These are phyloP conservation scores for Coleophora deauratella DNA, from an alignment of 2,888 invertebrate genomes.

Conservation along the genomic window DNA sequence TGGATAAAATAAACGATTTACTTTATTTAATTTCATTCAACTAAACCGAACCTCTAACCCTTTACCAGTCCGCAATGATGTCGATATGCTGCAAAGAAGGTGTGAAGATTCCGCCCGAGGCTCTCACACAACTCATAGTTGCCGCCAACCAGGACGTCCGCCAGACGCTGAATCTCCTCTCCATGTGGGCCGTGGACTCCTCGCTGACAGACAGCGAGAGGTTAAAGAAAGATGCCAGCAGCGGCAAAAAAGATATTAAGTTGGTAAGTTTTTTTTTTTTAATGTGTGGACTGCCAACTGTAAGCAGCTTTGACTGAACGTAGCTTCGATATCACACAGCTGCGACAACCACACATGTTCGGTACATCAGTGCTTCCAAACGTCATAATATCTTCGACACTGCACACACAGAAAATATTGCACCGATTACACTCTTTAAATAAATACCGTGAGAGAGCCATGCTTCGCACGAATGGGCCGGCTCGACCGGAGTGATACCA, in stretches of 20 bases:
- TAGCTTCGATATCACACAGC: too few relatives aligned
- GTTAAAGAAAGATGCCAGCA: slow-evolving; percentile 71
- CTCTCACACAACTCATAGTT: slow-evolving; percentile 86
- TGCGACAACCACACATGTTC: too few relatives aligned
- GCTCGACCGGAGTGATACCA: too few relatives aligned
- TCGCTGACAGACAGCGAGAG: slow-evolving; percentile 66
- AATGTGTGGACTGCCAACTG: too few relatives aligned
- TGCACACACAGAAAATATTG: too few relatives aligned
- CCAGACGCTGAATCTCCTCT: slow-evolving; percentile 92
- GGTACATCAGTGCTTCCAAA: too few relatives aligned
- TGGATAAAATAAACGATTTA: too few relatives aligned
- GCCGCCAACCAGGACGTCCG: slow-evolving; percentile 95
- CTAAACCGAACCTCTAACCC: background rate
- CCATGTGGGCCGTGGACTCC: slow-evolving; percentile 81
- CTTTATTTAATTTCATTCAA: too few relatives aligned
- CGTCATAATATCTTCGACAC: too few relatives aligned
- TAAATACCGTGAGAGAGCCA: too few relatives aligned
- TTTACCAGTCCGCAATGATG: slow-evolving; percentile 87
- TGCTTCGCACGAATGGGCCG: too few relatives aligned
- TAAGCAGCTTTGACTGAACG: background rate
- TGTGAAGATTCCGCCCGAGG: slow-evolving; percentile 84
- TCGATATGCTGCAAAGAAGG: slow-evolving; percentile 94
- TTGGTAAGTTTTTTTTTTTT: slow-evolving; percentile 70
- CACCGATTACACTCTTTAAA: too few relatives aligned
- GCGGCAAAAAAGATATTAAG: slow-evolving; percentile 86